phyloP scores from a whole-genome alignment of 2,888 invertebrate species.

The Prenolepis imparis region DNA sequence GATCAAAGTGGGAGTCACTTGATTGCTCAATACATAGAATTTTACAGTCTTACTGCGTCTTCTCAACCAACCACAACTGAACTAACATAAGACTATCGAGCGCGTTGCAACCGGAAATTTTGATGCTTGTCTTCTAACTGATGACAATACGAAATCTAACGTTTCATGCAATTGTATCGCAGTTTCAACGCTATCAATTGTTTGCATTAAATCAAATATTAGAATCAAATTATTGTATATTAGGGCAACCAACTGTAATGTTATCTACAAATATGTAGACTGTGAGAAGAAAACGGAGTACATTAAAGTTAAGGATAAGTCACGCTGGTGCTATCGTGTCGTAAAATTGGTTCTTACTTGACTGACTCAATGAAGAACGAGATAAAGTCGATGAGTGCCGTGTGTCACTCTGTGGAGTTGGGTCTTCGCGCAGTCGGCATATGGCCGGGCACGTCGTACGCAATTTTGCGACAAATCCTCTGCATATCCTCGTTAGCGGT shows the following conservation, averaged over 20 bases:
- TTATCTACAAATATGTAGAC: background rate
- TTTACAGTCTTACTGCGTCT: constrained; percentile 23
- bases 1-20: background rate
- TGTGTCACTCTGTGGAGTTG: constrained; percentile 53
- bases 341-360: background rate
- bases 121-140: background rate
- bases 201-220: background rate
- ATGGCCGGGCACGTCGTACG: constrained; percentile 57
- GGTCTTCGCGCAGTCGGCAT: constrained; percentile 56
- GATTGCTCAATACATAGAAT: background rate
- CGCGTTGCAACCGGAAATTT: background rate
- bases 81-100: background rate
- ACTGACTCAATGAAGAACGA: background rate
- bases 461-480: constrained; percentile 31
- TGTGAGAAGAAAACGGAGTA: background rate
- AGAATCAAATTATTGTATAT: background rate
- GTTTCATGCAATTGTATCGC: background rate
- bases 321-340: background rate
- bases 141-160: background rate
- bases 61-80: constrained; percentile 1
- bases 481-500: constrained; percentile 18
- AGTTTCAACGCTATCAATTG: background rate
- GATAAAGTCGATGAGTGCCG: constrained; percentile 10
- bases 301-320: background rate
- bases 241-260: too few species aligned